Base-by-base conservation (phyloP, 2,888 invertebrate genomes). In the Caenorhabditis panamensis region DNA sequence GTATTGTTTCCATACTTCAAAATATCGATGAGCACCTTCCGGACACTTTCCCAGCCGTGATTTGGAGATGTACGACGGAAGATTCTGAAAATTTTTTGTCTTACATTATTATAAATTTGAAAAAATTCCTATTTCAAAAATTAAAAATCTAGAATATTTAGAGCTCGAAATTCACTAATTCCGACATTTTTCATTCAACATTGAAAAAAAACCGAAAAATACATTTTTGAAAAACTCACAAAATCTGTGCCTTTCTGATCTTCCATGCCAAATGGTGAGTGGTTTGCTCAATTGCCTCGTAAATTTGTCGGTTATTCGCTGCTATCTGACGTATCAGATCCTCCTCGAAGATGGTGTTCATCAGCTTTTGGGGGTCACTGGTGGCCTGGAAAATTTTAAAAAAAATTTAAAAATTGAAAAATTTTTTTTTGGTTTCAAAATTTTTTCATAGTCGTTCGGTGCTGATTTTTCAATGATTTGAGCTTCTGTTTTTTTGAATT, bases 31-130 rank as follows among this genome's bases (percentile, higher is more conserved):
- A 61, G 26, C 16, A 69, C 53, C 13, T 69, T 37, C 16, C 69
- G 69, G 18, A 69, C 69, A 53, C 69, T 69, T 6, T n/a, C 18
- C 69, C 69, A 69, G 1, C 41, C 28, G 22, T 69, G 69, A 26
- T 61, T 41, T 3, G 36, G 24, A 13, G 24, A 37, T 8, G 61
- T 61, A 4, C 61, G 49, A n/a, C 69, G 69, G 28, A 69, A 61
- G 0, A 20, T 1, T 26, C 69, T 69, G 41, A 24, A 61, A 58
- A 22, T 11, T 41, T 41, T 41, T 6, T 31, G 31, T 4, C 9
- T 31, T 31, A n/a, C n/a, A n/a, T 31, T 31, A 9, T 6, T 4
- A 6, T 4, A 31, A 31, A 31, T 31, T 31, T 31, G 31, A 31
- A 9, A 31, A 31, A 31, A 31, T 31, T 31, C 31, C 31, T 31